Percentiles rank a stretch among this genome's conserved stretches.
Evolutionary conservation across 1,140 invertebrate genomes (phyloP).

Genomic region (Lutraria rhynchaena): DNA sequence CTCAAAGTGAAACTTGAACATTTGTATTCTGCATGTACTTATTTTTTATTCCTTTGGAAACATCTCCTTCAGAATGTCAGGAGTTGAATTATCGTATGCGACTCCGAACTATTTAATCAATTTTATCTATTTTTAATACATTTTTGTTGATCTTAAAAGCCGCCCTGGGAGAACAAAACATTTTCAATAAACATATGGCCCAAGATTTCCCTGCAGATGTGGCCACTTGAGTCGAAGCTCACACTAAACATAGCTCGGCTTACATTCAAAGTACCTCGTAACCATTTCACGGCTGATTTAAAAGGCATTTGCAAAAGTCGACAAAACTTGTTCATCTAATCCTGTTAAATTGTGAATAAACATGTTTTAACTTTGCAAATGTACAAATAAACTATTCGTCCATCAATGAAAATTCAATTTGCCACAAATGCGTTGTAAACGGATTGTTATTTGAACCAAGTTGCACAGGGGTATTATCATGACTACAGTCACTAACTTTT

Average conservation of each 20-base stretch:
- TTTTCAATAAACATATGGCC: slow-evolving; percentile 47
- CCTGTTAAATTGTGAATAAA: slow-evolving; percentile 33
- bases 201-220: slow-evolving; percentile 31
- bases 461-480: background rate
- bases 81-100: too few species aligned
- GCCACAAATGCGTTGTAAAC: background rate
- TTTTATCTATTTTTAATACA: too few species aligned
- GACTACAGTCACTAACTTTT: too few species aligned
- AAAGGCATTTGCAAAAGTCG: slow-evolving; percentile 53
- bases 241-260: slow-evolving; percentile 39
- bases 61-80: too few species aligned
- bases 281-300: slow-evolving; percentile 42
- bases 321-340: slow-evolving; percentile 50
- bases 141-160: too few species aligned
- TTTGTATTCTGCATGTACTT: too few species aligned
- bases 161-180: background rate
- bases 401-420: slow-evolving; percentile 46
- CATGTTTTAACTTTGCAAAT: slow-evolving; percentile 47
- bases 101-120: too few species aligned
- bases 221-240: slow-evolving; percentile 34
- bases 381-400: slow-evolving; percentile 52
- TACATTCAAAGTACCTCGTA: slow-evolving; percentile 33
- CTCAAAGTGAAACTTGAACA: too few species aligned
- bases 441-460: background rate
- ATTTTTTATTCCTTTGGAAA: too few species aligned